Evolutionary conservation across 2,888 invertebrate genomes (phyloP).

Genomic region (Anoncus sp.): DNA sequence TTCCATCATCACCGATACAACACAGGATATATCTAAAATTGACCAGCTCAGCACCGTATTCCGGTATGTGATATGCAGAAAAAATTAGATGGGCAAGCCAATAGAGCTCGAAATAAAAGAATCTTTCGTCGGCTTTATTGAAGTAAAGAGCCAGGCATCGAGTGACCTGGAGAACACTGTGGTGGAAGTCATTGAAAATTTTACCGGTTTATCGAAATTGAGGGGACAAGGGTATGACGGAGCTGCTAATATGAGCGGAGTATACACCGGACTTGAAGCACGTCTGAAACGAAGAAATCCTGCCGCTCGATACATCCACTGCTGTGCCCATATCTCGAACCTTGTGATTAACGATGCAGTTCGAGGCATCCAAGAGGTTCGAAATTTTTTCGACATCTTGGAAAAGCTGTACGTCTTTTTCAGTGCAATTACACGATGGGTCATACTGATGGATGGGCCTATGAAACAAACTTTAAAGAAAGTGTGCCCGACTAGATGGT

Average conservation of each 20-base stretch:
- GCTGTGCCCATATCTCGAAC: conserved; percentile 41
- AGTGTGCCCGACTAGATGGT: conserved; percentile 58
- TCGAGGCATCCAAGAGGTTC: no score
- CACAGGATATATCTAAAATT: conserved; percentile 47
- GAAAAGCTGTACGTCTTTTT: conserved; percentile 50
- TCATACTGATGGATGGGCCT: no score
- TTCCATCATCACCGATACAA: conserved; percentile 10
- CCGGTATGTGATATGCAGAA: conserved; percentile 58
- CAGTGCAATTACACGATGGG: conserved; percentile 45
- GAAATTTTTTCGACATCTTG: conserved; percentile 47
- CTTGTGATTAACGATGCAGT: no score
- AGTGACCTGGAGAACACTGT: no score
- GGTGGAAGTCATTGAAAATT: no score
- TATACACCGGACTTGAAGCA: conserved; percentile 61
- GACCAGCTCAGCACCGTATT: conserved; percentile 67
- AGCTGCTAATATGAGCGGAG: conserved; percentile 63
- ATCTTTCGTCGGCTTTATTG: conserved; percentile 35
- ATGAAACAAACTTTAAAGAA: conserved; percentile 51
- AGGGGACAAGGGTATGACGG: no score
- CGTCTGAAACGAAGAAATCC: conserved; percentile 52
- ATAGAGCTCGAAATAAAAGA: conserved; percentile 51
- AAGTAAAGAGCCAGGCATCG: no score
- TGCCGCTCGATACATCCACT: conserved; percentile 58
- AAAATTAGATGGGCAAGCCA: conserved; percentile 48
- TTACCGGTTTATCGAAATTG: no score